Base-by-base conservation (phyloP, 2,888 invertebrate species). In the Gandaritis pyraliata region DNA sequence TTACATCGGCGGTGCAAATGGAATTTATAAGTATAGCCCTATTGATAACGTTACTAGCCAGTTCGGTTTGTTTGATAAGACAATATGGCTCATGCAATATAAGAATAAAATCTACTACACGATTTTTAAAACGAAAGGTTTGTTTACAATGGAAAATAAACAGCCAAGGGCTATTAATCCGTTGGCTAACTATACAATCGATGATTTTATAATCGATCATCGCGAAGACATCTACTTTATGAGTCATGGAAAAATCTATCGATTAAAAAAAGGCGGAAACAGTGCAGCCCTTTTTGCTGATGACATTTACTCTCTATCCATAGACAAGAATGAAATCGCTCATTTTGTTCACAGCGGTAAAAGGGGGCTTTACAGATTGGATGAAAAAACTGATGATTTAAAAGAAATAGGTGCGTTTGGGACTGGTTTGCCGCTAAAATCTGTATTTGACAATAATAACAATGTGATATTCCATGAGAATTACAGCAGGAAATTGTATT, bases 201-300 rank as follows among this genome's bases (percentile, higher is more conserved):
- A 88, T 53, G 86, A 88, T 69, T 88, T 88, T 45, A 75, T 88
- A 4, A 69, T 88, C 36, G 88, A 88, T 66, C 78, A 80, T 64
- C 68, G 64, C 10, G 78, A 78, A 4, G 84, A 88, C 58, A 77
- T 87, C 15, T 88, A 86, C 62, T 87, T 88, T 51, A 70, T 82
- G 71, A 81, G 79, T n/a, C 73, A 84, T 43, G 77, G 72, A 0
- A 76, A 74, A 2, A 70, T 85, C 18, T 86, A 81, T 62, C 72
- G 80, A 52, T 65, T 86, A 29, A 84, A 73, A 66, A 84, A 81
- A 15, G 81, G 80, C 46, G 77, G 74, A n/a, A 80, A 72, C 13
- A 72, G 66, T 15, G 71, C 80, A 0, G 70, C 66, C 15, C 55
- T 82, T 4, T 82, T 87, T 30, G 78, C 80, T 5, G 77, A 78